Base-by-base conservation (phyloP, 2,113 vertebrate species). In the Platanista minor region DNA sequence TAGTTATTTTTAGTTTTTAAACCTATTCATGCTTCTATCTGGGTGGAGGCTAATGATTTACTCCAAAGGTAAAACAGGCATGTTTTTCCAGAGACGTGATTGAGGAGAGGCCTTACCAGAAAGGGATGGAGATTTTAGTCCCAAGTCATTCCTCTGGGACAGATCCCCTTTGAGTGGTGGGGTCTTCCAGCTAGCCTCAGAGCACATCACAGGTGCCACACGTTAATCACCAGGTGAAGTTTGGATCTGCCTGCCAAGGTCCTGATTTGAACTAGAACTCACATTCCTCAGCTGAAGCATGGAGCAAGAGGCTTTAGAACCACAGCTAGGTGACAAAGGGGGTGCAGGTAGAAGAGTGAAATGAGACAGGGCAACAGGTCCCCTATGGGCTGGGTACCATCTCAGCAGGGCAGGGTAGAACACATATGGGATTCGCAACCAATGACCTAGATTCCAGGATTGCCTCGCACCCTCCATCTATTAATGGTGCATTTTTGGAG, bases 1-100 rank as follows among this genome's bases (percentile, higher is more conserved):
- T 96, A 57, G 54, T 80, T 96, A 95, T 94, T 97, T 98, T 96
- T 92, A 88, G 64, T 75, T 96, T 97, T 97, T 92, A 92, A 96
- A 84, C 85, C 88, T 92, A 77, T 67, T 92, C 71, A 15, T 52
- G 84, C 36, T 94, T 43, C 59, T 92, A 61, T 92, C 66, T 96
- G 87, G 64, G 78, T 78, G n/a, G 85, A 81, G 84, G 75, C 80
- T 96, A 96, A 96, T 97, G 95, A 96, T 72, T 97, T 88, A 82
- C 87, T 92, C 64, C 20, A 61, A 77, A 95, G 59, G 81, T 85
- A 92, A 95, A 95, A 85, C 75, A 95, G 94, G 82, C 29, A 33
- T 87, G 75, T 92, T 96, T 97, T 90, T 87, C 15, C 39, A 88
- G 85, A 61, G 64, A 78, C 59, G 46, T 96, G 82, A 92, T 54